Evolutionary conservation across 2,888 invertebrate genomes (phyloP), one percentile per base, ranked within the genome.

Genomic region (Agonopterix heracliana): DNA sequence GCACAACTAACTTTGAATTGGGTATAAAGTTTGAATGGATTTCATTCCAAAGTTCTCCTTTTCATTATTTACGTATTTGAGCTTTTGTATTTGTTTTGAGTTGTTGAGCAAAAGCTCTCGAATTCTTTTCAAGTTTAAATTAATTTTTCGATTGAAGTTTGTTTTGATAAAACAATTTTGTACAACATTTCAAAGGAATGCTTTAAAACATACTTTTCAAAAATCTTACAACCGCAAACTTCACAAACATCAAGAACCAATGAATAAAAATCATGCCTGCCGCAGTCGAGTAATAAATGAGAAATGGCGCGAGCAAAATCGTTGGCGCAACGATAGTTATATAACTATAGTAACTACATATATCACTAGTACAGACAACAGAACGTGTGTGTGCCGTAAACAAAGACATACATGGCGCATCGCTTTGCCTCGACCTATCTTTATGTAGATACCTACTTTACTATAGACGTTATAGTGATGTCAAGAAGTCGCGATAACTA

Each of bases 1-100:
- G 53, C 60, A 57, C 60, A 67, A 66, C 67, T 62, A 69, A 76
- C 60, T 76, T 75, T 66, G 67, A 64, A 73, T 70, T 68, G 66
- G 61, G 68, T 62, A 66, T 66, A 70, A 79, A 81, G 66, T 79
- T 80, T 68, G 67, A 71, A 78, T 77, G 71, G 68, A 73, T 74
- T 78, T 79, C 67, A 74, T 78, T 78, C 66, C 60, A 66, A 81
- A 83, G 70, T 82, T 80, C 64, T 61, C 64, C 71, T 68, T 74
- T 69, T 71, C 70, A 75, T 76, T 81, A 78, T 78, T 26, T 74
- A 70, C 71, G 75, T 67, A 75, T 71, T 77, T 78, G 73, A 62
- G 65, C 68, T 61, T 73, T 78, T 75, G 71, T 76, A 61, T 73
- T 78, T 76, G 71, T 76, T 74, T 64, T 57, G 54, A 66, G 61